Base-by-base conservation (phyloP, 2,797 vertebrate species). In the Lycodopsis pacificus region DNA sequence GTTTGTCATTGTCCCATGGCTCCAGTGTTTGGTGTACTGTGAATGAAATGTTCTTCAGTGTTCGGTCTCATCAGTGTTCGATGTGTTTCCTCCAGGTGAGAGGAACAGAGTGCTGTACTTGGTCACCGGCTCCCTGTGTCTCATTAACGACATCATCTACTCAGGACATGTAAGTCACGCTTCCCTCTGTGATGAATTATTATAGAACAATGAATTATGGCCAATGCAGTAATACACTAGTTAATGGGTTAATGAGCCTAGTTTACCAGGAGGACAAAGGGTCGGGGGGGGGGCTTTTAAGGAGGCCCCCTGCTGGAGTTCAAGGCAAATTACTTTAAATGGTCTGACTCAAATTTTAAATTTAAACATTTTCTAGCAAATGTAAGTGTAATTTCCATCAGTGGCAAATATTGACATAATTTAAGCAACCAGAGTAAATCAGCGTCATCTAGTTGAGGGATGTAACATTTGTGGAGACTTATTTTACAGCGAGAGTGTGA, bases 101-200 rank as follows among this genome's bases (percentile, higher is more conserved):
- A 84, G 88, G 83, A 73, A 77, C 86, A 15, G 90, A 87, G 14
- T 94, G 93, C 81, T 93, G 89, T 42, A 63, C 82, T 1, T 93
- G 92, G 90, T 86, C 92, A 22, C 85, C 89, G 13, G 76, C 89
- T 77, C 76, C 86, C 9, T 86, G 80, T 61, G 77, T 88, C 36
- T 81, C 87, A 7, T 19, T 89, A 54, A 77, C 81, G 1, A 71
- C 84, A 14, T 65, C 90, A 4, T 79, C 92, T 1, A 78, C 90
- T 53, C 92, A 91, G 76, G 87, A 93, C 71, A 76, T 93, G 95
- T 96, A 91, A 95, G 94, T 90, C 17, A 20, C 2, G 13, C 59
- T 7, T 54, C 42, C 11, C 4, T 56, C 17, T 12, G 2, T 40
- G 19, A 27, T 11, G 0, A n/a, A 3, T 67, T 49, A 19, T 72